Base-by-base conservation (phyloP, 1,140 invertebrate species). In the Drosophila kohkoa region DNA sequence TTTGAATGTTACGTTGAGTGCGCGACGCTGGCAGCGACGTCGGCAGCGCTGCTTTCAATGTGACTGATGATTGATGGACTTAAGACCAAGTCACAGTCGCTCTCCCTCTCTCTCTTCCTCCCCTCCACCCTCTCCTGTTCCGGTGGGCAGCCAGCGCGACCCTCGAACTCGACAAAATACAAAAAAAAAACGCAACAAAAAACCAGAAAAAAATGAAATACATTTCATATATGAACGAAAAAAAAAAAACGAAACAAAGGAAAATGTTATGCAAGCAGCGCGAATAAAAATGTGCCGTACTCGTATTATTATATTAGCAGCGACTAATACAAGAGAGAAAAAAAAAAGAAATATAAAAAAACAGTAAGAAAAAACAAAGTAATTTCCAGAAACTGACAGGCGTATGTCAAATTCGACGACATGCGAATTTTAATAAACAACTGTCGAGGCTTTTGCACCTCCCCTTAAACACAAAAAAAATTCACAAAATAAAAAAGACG, bases 61-160 rank as follows among this genome's bases (percentile, higher is more conserved):
- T 90, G 86, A 90, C 86, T 90, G 86, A 90, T 90, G 86, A 90
- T 90, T 90, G 86, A 90, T 90, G 79, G 86, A 82, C 87, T 90
- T 81, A 63, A 71, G 68, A 60, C 67, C 59, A 52, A 82, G 69
- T 74, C 80, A 82, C 38, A 72, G 70, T 63, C 28, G 52, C 54
- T 43, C 67, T 49, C 13, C 11, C 35, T 6, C n/a, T 5, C 49
- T n/a, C 35, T 30, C 13, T 6, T 1, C 13, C 8, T 16, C 15
- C 63, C 16, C 43, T 13, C 35, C 41, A 63, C 58, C 45, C 52
- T 58, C 13, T 58, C 13, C 51, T 45, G 52, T 57, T 52, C 59
- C 67, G 52, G 66, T 75, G 73, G 59, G 54, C 78, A 68, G 63
- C 45, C 69, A 69, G 59, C 49, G 48, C 62, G 63, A 75, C 75